Percentiles rank a stretch among this genome's conserved stretches.
Conservation (phyloP, 2,797 vertebrate species). For the Typhlichthys subterraneus region DNA sequence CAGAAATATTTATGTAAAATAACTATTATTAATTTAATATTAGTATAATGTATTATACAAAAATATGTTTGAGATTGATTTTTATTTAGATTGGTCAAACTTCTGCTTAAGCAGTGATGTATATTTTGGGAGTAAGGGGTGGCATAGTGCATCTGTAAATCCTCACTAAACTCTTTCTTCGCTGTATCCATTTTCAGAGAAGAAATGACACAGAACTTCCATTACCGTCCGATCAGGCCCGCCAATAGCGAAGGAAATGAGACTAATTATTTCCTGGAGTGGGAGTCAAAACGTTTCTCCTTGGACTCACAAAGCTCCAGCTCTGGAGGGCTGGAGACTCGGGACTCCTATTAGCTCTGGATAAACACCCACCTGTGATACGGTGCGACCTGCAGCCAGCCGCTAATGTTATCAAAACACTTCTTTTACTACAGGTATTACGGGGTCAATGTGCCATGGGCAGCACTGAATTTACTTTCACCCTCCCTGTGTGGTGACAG, state of each 20-base stretch:
- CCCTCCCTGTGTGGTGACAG: slow-evolving; percentile 1
- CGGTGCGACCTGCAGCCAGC: slow-evolving; percentile 28
- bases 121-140: not conserved
- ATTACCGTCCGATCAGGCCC: slow-evolving; percentile 48
- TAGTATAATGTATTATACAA: not conserved
- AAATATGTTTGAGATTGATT: no score
- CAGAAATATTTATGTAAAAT: no score
- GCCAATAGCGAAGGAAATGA: slow-evolving; percentile 61
- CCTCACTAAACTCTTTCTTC: slow-evolving; percentile 56
- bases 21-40: not conserved
- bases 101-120: not conserved
- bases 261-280: slow-evolving; percentile 73
- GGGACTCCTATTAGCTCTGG: slow-evolving; percentile 42
- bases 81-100: not conserved
- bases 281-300: slow-evolving; percentile 57
- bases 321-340: slow-evolving; percentile 29
- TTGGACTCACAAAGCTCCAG: slow-evolving; percentile 36
- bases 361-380: slow-evolving; percentile 41
- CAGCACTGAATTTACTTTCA: slow-evolving; percentile 13
- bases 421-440: slow-evolving; percentile 28
- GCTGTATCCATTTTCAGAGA: slow-evolving; percentile 39
- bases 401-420: slow-evolving; percentile 43
- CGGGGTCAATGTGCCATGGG: slow-evolving; percentile 13
- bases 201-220: slow-evolving; percentile 69
- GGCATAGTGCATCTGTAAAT: slow-evolving; percentile 51